Evolutionary conservation across 2,888 invertebrate genomes (phyloP), one percentile per base, ranked within the genome.

Genomic region (Stramonita haemastoma): DNA sequence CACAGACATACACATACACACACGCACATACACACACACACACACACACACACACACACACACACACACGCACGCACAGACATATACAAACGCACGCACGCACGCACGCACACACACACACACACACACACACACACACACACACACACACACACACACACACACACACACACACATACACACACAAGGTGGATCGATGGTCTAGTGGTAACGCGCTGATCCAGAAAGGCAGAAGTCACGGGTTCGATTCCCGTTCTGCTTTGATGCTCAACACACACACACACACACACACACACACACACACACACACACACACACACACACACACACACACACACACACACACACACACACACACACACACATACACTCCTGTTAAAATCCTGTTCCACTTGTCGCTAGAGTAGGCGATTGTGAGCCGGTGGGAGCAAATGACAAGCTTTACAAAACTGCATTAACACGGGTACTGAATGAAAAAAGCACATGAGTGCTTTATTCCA

Each of bases 81-180:
- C 81, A 34, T 36, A 36, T 19, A 36, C 36, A 77, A 1, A 29
- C 77, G 29, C 77, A 77, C 77, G 29, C 77, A 77, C 77, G 32
- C 77, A 32, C 77, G 32, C 77, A 32, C 77, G 32, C 77, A 77
- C 77, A 77, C 77, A 32, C 81, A 83, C 46, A 46, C 46, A 83
- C 36, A 83, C 81, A 83, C 81, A 83, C 81, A 79, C 77, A 79
- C 32, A 79, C 77, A 79, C 77, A 79, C 77, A 79, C 77, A 79
- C 77, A 79, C 77, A 79, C 34, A 79, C 77, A 79, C 77, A 32
- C n/a, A n/a, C 70, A 70, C 4, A 4, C 70, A 22, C 26, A 8
- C 29, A 77, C 11, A 77, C 1, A 19, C 19, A 19, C 29, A 19
- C 11, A 19, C 19, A 19, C 13, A 60, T 17, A 60, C 60, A 60